Percentiles rank a stretch among this genome's conserved stretches.
These are phyloP conservation scores for Acronicta alni DNA, from an alignment of 2,888 invertebrate species.

Conservation along the genomic window DNA sequence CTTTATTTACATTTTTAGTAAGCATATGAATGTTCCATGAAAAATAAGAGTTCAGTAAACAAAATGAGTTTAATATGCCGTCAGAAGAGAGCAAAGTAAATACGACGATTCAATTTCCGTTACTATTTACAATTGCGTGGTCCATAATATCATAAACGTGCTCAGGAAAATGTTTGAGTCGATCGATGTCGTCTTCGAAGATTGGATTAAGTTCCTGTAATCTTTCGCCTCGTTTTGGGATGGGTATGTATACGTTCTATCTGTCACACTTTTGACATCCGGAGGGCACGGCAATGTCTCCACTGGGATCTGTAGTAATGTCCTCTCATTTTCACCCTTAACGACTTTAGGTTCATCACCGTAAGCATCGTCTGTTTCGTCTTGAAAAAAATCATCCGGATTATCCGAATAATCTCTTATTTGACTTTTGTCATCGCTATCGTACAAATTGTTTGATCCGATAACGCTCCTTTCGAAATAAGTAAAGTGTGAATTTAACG, in stretches of 20 bases:
- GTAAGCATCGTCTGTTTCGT: slow-evolving; percentile 80
- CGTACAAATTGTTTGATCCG: slow-evolving; percentile 77
- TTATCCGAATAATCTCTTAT: slow-evolving; percentile 79
- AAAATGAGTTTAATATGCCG: slow-evolving; percentile 54
- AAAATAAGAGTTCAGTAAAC: slow-evolving; percentile 52
- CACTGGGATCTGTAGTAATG: slow-evolving; percentile 88
- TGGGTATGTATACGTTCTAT: slow-evolving; percentile 87
- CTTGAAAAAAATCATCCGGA: slow-evolving; percentile 77
- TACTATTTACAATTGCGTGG: slow-evolving; percentile 60
- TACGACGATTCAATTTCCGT: slow-evolving; percentile 24
- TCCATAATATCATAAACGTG: slow-evolving; percentile 63
- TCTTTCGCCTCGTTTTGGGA: slow-evolving; percentile 89
- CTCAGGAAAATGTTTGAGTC: slow-evolving; percentile 60
- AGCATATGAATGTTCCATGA: slow-evolving; percentile 41
- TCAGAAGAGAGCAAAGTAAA: slow-evolving; percentile 52
- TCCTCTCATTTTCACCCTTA: slow-evolving; percentile 80
- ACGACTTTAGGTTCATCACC: slow-evolving; percentile 78
- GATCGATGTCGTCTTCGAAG: slow-evolving; percentile 63
- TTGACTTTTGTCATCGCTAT: slow-evolving; percentile 76
- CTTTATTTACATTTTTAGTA: slow-evolving; percentile 57
- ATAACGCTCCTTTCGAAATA: slow-evolving; percentile 81
- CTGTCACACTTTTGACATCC: slow-evolving; percentile 90
- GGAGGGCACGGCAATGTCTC: slow-evolving; percentile 90
- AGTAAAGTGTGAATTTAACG: slow-evolving; percentile 79
- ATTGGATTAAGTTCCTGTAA: slow-evolving; percentile 82